A percentile compares a stretch with the other conserved stretches of the same genome.
Conservation (phyloP, 2,797 vertebrate genomes). For the Microchirus variegatus region DNA sequence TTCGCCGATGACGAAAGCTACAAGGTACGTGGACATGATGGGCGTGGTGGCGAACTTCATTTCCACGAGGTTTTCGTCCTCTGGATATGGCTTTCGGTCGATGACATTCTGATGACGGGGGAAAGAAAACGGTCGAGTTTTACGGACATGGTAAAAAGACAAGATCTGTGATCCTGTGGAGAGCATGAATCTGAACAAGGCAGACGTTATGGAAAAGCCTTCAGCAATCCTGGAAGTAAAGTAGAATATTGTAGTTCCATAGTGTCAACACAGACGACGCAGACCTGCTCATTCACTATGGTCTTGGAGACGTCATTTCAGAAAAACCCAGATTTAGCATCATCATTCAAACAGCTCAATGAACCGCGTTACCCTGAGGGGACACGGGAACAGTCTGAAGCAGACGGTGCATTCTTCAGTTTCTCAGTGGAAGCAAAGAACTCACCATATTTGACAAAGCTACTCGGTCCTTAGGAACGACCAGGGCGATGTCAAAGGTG, state of each 20-base stretch:
- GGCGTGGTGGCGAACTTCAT: conserved; percentile 95
- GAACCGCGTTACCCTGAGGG: conserved; percentile 18
- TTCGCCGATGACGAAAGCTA: conserved; percentile 98
- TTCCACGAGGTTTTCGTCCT: conserved; percentile 93
- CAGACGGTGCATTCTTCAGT: conserved; percentile 32
- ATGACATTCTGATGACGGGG: conserved; percentile 86
- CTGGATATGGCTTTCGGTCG: conserved; percentile 92
- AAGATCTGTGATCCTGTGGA: too few relatives aligned
- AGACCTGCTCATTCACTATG: too few relatives aligned
- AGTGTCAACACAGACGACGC: too few relatives aligned
- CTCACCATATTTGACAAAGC: conserved; percentile 99
- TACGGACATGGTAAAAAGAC: too few relatives aligned
- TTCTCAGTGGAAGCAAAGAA: conserved; percentile 36
- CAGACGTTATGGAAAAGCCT: too few relatives aligned
- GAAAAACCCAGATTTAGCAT: conserved; percentile 22
- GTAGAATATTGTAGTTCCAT: too few relatives aligned
- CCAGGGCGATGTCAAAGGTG: conserved; percentile 95
- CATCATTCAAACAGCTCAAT: not conserved
- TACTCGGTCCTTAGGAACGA: conserved; percentile 97
- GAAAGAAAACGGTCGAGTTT: too few relatives aligned
- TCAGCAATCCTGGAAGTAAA: too few relatives aligned
- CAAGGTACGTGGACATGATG: conserved; percentile 97
- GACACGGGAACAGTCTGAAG: conserved; percentile 8
- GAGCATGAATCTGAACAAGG: too few relatives aligned
- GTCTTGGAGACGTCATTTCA: too few relatives aligned